A percentile compares a stretch with the other conserved stretches of the same genome.
Conservation (phyloP, 2,797 vertebrate genomes). For the Smutsia gigantea region DNA sequence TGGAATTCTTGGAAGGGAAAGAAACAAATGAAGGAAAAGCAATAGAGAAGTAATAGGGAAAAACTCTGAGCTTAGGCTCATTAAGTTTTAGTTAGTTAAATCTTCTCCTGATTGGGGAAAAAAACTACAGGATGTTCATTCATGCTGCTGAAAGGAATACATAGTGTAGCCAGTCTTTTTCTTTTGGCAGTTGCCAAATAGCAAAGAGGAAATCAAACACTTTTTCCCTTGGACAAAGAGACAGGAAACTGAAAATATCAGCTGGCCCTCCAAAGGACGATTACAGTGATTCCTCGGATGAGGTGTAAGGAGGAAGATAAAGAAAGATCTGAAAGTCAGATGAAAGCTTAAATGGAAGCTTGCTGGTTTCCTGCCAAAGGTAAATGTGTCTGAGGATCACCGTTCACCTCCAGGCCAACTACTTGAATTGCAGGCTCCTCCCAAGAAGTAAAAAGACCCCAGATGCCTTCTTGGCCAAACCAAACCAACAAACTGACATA, state of each 20-base stretch:
- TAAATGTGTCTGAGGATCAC: background rate
- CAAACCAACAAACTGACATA: background rate
- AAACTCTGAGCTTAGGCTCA: conserved; percentile 54
- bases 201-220: conserved; percentile 72
- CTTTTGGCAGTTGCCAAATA: conserved; percentile 75
- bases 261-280: conserved; percentile 59
- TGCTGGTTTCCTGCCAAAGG: conserved; percentile 55
- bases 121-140: conserved; percentile 69
- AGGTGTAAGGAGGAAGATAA: conserved; percentile 43
- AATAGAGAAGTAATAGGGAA: conserved; percentile 50
- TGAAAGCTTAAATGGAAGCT: conserved; percentile 47
- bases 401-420: background rate
- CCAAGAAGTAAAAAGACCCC: background rate
- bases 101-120: conserved; percentile 33
- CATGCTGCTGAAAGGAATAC: conserved; percentile 65
- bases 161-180: conserved; percentile 72
- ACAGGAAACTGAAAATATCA: conserved; percentile 73
- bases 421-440: background rate
- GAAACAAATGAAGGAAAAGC: conserved; percentile 55
- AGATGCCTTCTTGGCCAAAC: background rate
- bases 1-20: conserved; percentile 34
- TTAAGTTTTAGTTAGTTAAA: conserved; percentile 72
- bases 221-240: conserved; percentile 54
- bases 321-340: conserved; percentile 46
- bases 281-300: conserved; percentile 55